A percentile compares a stretch with the other conserved stretches of the same genome.
phyloP scores from a whole-genome alignment of 2,797 vertebrate genomes.

The Bradypodion pumilum region DNA sequence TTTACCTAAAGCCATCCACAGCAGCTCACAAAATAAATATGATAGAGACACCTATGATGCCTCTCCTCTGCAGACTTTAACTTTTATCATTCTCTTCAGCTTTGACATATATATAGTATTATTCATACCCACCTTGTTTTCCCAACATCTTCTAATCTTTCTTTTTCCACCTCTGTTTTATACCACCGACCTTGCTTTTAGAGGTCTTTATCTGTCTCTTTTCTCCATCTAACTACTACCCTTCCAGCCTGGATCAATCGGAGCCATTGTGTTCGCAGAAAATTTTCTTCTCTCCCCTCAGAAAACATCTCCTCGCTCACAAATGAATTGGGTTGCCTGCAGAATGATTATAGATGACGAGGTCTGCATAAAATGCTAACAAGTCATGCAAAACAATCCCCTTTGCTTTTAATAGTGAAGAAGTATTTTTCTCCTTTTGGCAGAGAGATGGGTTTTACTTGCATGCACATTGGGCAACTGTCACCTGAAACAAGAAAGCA shows the following conservation, averaged over 20 bases:
- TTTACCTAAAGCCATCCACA: too few species aligned
- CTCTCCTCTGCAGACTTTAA: background rate
- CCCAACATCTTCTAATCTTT: constrained; percentile 37
- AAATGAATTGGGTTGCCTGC: constrained; percentile 60
- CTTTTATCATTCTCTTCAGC: constrained; percentile 23
- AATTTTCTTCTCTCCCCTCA: constrained; percentile 36
- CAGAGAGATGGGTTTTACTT: constrained; percentile 46
- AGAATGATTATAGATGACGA: constrained; percentile 56
- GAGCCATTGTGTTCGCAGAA: constrained; percentile 54
- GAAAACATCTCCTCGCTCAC: constrained; percentile 32
- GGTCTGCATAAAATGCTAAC: constrained; percentile 58
- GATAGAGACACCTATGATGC: too few species aligned
- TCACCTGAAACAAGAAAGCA: constrained; percentile 41
- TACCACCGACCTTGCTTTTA: constrained; percentile 37
- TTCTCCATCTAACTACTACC: constrained; percentile 52
- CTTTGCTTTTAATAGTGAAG: constrained; percentile 44
- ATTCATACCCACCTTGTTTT: constrained; percentile 34
- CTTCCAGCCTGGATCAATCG: constrained; percentile 44
- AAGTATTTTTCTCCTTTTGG: constrained; percentile 49
- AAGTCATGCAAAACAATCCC: constrained; percentile 56
- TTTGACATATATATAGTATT: constrained; percentile 19
- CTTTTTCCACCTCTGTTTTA: constrained; percentile 18
- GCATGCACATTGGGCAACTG: constrained; percentile 55
- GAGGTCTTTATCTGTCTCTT: constrained; percentile 43
- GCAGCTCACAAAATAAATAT: too few species aligned